phyloP scores from a whole-genome alignment of 2,113 vertebrate genomes.

The Phycodurus eques region DNA sequence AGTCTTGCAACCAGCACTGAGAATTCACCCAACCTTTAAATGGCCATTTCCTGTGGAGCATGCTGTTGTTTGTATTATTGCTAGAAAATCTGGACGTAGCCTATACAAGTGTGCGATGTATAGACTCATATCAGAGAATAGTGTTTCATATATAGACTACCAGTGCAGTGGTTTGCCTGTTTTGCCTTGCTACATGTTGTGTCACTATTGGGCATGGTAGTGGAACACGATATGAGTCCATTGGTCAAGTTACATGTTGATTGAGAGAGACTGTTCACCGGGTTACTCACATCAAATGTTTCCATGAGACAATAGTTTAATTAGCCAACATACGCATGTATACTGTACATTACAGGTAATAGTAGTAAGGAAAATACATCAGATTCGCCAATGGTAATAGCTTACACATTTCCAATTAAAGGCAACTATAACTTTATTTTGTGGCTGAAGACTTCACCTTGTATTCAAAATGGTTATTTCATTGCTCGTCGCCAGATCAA shows the following conservation, averaged over 20 bases:
- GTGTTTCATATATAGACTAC: not conserved
- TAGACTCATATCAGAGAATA: not conserved
- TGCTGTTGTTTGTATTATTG: not conserved
- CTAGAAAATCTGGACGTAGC: not conserved
- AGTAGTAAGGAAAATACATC: not conserved
- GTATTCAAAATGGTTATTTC: not conserved
- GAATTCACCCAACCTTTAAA: constrained; percentile 13
- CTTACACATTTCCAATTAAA: not conserved
- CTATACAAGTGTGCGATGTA: not conserved
- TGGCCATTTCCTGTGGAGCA: not conserved
- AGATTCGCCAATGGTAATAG: not conserved
- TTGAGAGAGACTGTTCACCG: too few species aligned
- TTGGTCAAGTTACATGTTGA: not conserved
- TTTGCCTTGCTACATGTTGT: not conserved
- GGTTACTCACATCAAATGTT: not conserved
- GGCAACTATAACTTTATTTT: not conserved
- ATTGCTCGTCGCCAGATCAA: not conserved
- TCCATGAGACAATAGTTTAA: not conserved
- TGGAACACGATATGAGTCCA: not conserved
- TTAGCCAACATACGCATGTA: not conserved
- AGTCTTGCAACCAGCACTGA: not conserved
- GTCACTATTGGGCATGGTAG: not conserved
- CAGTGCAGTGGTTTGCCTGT: not conserved
- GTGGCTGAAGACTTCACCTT: not conserved
- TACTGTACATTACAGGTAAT: not conserved